Base-by-base conservation (phyloP, 2,888 invertebrate species). In the Slavum lentiscoides region DNA sequence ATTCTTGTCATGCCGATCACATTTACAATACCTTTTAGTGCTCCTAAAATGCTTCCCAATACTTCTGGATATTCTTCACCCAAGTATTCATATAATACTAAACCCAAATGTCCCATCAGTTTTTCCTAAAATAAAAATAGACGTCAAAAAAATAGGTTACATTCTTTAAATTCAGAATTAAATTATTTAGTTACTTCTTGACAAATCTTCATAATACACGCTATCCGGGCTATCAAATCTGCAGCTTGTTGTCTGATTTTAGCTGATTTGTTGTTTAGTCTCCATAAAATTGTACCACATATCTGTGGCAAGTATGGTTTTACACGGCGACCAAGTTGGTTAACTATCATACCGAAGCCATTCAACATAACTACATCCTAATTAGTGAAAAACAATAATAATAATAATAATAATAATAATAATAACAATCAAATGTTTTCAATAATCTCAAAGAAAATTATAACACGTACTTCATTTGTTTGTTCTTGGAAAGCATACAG, bases 1-100 rank as follows among this genome's bases (percentile, higher is more conserved):
- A 99, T 99, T 88, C 99, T 98, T 0, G 98, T 98, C 99, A 99
- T 99, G 84, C 99, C 99, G 85, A 99, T 99, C 8, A 99, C 99
- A 87, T 98, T 99, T 8, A 99, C 98, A 84, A 99, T 99, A 0
- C 96, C 96, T 88, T 99, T 99, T n/a, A 99, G 88, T 0, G 98
- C 99, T 2, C 98, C 99, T 74, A 99, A 90, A 86, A 99, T 99
- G 68, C 97, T 97, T 61, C 99, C 99, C 84, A 99, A 88, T 15
- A 99, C 99, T 88, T 99, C 98, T 0, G 99, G 99, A 87, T 99
- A 99, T 87, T 99, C 99, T 88, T 99, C 99, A 84, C 99, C 99
- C 84, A 99, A 89, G 86, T 99, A 99, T 88, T 99, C 99, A 86
- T 99, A 99, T 61, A 99, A 89, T 43, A 99, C 98, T 21, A 99